A percentile compares a stretch with the other conserved stretches of the same genome.
phyloP scores from a whole-genome alignment of 2,113 vertebrate genomes.

The Eulacestoma nigropectus region DNA sequence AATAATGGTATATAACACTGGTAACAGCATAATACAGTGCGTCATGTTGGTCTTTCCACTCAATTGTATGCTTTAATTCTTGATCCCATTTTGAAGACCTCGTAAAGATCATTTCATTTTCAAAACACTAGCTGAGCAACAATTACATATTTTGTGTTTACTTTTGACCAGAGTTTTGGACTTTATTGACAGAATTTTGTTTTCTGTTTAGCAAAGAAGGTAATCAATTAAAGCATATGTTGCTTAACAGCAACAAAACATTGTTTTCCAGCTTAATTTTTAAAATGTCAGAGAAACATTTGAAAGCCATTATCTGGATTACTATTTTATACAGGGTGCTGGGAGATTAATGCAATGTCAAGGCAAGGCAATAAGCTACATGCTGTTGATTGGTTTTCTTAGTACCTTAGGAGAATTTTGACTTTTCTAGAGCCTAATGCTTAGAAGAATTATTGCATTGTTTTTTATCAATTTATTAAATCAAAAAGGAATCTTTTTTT shows the following conservation, averaged over 20 bases:
- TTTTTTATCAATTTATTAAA: conserved; percentile 7
- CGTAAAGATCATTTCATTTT: not conserved
- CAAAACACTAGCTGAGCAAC: not conserved
- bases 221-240: conserved; percentile 32
- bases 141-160: not conserved
- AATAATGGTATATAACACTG: not conserved
- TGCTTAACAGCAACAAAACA: not conserved
- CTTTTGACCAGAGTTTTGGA: not conserved
- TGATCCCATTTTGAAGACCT: not conserved
- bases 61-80: not conserved
- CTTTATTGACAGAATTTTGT: not conserved
- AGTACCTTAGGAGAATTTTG: not conserved
- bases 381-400: not conserved
- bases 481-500: not conserved
- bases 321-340: not conserved
- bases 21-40: not conserved
- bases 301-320: conserved; percentile 12
- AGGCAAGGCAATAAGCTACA: not conserved
- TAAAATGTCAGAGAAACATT: not conserved
- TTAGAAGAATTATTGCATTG: not conserved
- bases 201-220: not conserved
- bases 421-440: not conserved
- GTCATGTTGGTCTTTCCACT: not conserved
- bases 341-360: conserved; percentile 36
- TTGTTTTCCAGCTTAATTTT: not conserved